These are phyloP conservation scores for Puffinus mauretanicus DNA, from an alignment of 2,113 vertebrate species.

Conservation along the genomic window DNA sequence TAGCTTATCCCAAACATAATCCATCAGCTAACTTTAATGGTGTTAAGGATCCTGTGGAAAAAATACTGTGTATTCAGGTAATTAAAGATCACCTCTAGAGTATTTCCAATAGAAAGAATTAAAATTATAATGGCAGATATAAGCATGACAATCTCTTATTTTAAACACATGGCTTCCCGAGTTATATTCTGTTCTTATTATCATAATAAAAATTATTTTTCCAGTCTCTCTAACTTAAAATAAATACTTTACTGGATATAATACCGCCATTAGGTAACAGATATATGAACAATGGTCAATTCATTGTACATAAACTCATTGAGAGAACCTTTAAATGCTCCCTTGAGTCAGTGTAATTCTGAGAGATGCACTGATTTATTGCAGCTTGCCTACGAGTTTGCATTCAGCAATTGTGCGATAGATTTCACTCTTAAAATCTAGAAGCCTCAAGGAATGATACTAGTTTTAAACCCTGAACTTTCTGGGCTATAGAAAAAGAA, in stretches of 20 bases:
- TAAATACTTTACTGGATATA: not conserved
- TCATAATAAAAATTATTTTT: not conserved
- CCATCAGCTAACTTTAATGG: not conserved
- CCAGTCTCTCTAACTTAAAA: not conserved
- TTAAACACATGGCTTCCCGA: not conserved
- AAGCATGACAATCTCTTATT: not conserved
- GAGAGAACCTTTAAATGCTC: not conserved
- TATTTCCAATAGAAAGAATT: not conserved
- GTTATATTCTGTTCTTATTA: not conserved
- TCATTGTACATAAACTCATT: not conserved
- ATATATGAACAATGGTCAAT: not conserved
- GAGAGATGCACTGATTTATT: slow-evolving; percentile 2
- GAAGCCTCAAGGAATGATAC: not conserved
- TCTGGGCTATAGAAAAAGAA: not conserved
- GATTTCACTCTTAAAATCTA: not conserved
- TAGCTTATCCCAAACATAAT: not conserved
- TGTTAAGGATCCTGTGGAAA: not conserved
- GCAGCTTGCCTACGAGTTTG: not conserved
- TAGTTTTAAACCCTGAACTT: not conserved
- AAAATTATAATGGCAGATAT: not conserved
- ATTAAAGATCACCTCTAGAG: not conserved
- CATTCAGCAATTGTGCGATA: not conserved
- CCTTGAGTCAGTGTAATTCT: not conserved
- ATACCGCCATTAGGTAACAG: not conserved
- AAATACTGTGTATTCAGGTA: not conserved